Conservation (phyloP, 2,113 vertebrate genomes). For the Theristicus caerulescens region DNA sequence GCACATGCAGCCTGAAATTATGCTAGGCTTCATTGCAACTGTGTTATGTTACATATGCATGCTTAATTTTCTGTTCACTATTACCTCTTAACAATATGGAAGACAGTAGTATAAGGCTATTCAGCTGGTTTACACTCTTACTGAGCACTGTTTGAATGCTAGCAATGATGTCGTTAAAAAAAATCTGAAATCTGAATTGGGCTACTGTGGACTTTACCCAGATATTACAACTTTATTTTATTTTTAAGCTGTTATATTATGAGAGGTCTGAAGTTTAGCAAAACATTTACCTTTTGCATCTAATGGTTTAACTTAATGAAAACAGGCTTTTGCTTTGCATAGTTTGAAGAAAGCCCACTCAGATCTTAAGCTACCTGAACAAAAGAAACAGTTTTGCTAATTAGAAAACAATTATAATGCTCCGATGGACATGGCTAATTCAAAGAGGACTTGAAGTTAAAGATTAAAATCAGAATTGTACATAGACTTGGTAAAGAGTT, state of each 20-base stretch:
- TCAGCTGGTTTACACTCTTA: neutral
- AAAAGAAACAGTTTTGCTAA: neutral
- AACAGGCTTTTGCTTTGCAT: neutral
- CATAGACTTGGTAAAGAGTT: neutral
- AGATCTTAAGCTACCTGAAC: neutral
- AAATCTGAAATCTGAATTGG: neutral
- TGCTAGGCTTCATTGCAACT: neutral
- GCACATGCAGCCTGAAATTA: neutral
- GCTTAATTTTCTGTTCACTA: slow-evolving; percentile 41
- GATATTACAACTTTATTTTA: neutral
- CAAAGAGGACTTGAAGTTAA: slow-evolving; percentile 38
- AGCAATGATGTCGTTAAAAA: neutral
- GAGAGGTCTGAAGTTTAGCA: neutral
- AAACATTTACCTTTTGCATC: slow-evolving; percentile 20
- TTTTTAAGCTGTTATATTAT: neutral
- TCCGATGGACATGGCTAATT: neutral
- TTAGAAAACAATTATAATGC: neutral
- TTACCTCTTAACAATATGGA: neutral
- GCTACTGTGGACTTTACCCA: neutral
- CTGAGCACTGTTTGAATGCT: neutral
- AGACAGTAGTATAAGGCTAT: neutral
- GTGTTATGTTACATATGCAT: neutral
- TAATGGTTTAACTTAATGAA: neutral
- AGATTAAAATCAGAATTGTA: slow-evolving; percentile 22
- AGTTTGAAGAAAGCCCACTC: slow-evolving; percentile 31